Conservation (phyloP, 2,888 invertebrate genomes). For the Rotaria sp. region DNA sequence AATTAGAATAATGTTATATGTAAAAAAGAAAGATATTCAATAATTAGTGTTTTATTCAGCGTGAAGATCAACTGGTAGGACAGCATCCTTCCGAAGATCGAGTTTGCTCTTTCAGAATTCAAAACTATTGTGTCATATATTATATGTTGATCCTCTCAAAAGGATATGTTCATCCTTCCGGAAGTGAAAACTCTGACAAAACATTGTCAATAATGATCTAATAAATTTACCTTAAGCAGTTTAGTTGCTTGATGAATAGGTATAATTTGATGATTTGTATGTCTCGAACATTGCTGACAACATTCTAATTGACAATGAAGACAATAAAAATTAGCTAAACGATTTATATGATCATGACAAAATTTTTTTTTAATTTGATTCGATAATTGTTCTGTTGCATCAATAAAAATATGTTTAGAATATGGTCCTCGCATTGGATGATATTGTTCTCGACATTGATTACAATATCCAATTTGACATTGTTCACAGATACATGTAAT, state of each 20-base stretch:
- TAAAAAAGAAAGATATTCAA: neutral
- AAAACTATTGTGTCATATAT: no score
- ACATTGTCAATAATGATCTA: no score
- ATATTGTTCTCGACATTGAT: conserved; percentile 78
- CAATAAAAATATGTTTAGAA: conserved; percentile 76
- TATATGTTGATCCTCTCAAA: no score
- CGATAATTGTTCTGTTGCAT: neutral
- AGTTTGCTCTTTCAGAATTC: no score
- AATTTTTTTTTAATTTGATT: neutral
- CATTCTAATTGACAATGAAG: neutral
- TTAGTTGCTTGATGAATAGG: neutral
- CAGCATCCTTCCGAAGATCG: no score
- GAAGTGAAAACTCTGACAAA: no score
- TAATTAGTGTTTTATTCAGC: no score
- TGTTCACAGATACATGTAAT: conserved; percentile 84
- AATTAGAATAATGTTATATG: neutral
- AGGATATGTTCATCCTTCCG: no score
- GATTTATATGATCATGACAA: neutral
- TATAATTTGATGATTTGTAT: neutral
- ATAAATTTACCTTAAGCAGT: neutral
- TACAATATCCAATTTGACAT: conserved; percentile 81
- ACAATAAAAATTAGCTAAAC: neutral
- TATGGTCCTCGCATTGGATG: conserved; percentile 87
- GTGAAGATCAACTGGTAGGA: no score
- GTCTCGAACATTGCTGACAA: conserved; percentile 3